Evolutionary conservation across 2,113 vertebrate genomes (phyloP).

Genomic region (Pedetes capensis): DNA sequence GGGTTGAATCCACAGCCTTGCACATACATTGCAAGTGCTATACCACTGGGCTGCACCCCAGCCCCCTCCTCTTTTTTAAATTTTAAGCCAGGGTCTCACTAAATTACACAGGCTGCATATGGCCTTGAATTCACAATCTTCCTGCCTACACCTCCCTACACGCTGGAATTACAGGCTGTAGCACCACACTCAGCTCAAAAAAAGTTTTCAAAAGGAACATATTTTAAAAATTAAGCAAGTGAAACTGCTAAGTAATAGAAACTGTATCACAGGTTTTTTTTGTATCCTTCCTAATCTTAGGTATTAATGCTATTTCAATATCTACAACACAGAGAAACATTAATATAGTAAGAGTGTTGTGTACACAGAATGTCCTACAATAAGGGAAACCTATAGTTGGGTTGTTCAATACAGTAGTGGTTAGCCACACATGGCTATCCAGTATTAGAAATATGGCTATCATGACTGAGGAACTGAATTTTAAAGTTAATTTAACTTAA

Average conservation of each 20-base stretch:
- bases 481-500: slow-evolving; percentile 16
- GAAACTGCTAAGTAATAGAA: not conserved
- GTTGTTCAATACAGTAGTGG: not conserved
- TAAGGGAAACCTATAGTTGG: not conserved
- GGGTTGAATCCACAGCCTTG: no score
- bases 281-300: slow-evolving; percentile 2
- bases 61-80: no score
- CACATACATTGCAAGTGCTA: no score
- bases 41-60: no score
- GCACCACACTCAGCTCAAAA: not conserved
- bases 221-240: not conserved
- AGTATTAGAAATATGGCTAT: not conserved
- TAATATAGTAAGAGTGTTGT: not conserved
- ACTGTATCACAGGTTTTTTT: not conserved
- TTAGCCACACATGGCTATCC: not conserved
- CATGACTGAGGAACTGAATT: not conserved
- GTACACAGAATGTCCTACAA: not conserved
- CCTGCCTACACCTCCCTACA: no score
- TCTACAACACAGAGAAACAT: slow-evolving; percentile 22
- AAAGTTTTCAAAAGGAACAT: not conserved
- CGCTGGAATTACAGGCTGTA: no score
- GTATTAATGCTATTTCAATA: slow-evolving; percentile 25
- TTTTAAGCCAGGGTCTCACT: no score
- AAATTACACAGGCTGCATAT: no score
- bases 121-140: no score